These are phyloP conservation scores for Dendronephthya gigantea DNA, from an alignment of 64 coral and sea anemone species.

Conservation along the genomic window DNA sequence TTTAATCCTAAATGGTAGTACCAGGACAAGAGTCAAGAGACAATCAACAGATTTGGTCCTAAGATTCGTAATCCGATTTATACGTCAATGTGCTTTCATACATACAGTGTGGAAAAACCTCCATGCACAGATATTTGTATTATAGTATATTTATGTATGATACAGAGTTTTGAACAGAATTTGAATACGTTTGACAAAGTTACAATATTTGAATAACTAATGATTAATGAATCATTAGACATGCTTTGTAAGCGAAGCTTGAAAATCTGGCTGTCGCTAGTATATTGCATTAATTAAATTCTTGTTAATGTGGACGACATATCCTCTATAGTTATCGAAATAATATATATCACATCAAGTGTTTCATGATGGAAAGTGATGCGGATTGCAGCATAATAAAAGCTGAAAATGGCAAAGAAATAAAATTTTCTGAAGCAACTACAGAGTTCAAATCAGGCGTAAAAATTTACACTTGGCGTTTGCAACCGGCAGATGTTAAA, in stretches of 20 bases:
- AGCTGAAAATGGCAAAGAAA: neutral
- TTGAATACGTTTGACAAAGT: too few species aligned
- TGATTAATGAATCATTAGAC: neutral
- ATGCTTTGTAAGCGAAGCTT: neutral
- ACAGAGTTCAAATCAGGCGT: neutral
- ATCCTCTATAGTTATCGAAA: neutral
- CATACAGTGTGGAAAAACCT: too few species aligned
- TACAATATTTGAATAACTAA: too few species aligned
- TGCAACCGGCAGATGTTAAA: neutral
- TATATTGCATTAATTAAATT: neutral
- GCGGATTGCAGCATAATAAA: neutral
- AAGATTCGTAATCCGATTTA: too few species aligned
- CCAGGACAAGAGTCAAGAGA: too few species aligned
- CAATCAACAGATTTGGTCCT: too few species aligned
- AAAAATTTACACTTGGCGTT: neutral
- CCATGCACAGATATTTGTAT: too few species aligned
- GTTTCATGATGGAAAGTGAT: neutral
- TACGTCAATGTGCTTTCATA: too few species aligned
- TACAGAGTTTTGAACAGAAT: too few species aligned
- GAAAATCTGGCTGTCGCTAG: too few species aligned
- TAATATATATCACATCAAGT: neutral
- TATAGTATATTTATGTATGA: too few species aligned
- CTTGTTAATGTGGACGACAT: neutral
- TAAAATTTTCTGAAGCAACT: neutral
- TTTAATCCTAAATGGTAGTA: too few species aligned